Base-by-base conservation (phyloP, 53 echinoderm and acorn worm species). In the Paracentrotus lividus region DNA sequence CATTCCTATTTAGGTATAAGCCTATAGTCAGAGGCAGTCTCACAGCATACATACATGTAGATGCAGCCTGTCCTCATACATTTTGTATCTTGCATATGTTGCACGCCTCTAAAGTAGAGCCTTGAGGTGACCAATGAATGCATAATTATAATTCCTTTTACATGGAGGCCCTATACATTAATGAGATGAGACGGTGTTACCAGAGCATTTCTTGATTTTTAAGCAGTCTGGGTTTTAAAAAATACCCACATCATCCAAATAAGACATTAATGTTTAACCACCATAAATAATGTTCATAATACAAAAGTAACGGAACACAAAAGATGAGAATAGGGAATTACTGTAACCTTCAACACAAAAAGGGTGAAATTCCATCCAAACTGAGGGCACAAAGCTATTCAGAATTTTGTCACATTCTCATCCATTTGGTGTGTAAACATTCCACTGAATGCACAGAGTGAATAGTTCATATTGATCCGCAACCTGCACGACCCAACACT, bases 401-500 rank as follows among this genome's bases (percentile, higher is more conserved):
- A 76, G 36, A 40, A 40, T 76, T 76, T 38, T 76, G 76, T 76
- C 38, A 76, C 20, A 76, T 76, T 76, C 76, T 76, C 76, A 76
- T 76, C 76, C 20, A 76, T 76, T 76, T 42, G 20, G 5, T 42
- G 36, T 38, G 76, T 23, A 76, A 76, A 76, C 42, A 76, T 76
- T 76, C 76, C 76, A 76, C 42, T 10, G 76, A 76, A 21, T 76
- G 76, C 76, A 76, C 76, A 76, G 38, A 76, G 76, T 76, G 76
- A 76, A 76, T 76, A 42, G 76, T 3, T 38, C 27, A 64, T 76
- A 76, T 76, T 40, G 76, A 76, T 76, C 76, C 76, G 42, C 76
- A 42, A 36, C 76, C 76, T 76, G 38, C 76, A 76, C 76, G 76
- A 36, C 76, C 76, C 76, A 38, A 42, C 36, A 76, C 42, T 42